These are phyloP conservation scores for Chrysomela aeneicollis DNA, from an alignment of 2,888 invertebrate species.

Conservation along the genomic window DNA sequence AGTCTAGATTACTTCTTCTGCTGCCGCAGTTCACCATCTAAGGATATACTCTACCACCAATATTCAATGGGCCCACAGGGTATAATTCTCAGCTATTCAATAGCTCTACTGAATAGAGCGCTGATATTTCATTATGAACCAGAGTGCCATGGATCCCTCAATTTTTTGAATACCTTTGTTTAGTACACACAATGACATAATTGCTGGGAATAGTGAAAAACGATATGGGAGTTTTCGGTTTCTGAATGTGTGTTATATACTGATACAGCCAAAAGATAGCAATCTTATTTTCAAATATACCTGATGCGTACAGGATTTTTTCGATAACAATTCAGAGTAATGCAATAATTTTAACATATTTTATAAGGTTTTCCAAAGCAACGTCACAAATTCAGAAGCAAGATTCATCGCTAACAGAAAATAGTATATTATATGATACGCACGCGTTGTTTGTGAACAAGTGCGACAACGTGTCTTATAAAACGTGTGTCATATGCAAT, in stretches of 20 bases:
- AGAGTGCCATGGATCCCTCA: slow-evolving; percentile 5
- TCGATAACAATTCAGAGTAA: too few relatives aligned
- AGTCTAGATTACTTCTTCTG: slow-evolving; percentile 26
- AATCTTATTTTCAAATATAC: background rate
- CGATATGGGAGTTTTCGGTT: background rate
- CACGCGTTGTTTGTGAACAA: too few relatives aligned
- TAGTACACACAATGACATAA: slow-evolving; percentile 22
- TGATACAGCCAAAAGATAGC: background rate
- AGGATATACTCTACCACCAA: background rate
- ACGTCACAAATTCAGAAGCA: too few relatives aligned
- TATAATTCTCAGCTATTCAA: background rate
- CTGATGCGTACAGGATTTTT: too few relatives aligned
- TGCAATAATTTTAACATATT: too few relatives aligned
- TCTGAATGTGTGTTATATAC: background rate
- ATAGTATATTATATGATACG: too few relatives aligned
- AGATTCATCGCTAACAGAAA: too few relatives aligned
- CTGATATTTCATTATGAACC: background rate
- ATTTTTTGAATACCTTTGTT: slow-evolving; percentile 23
- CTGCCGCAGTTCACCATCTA: slow-evolving; percentile 15
- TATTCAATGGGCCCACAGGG: slow-evolving; percentile 1
- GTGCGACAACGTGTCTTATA: too few relatives aligned
- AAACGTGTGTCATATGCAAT: too few relatives aligned
- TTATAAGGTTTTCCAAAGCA: too few relatives aligned
- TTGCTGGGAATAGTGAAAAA: slow-evolving; percentile 22
- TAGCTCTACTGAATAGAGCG: slow-evolving; percentile 14